Evolutionary conservation across 2,797 vertebrate species (phyloP).

Genomic region (Poecilia gillii): DNA sequence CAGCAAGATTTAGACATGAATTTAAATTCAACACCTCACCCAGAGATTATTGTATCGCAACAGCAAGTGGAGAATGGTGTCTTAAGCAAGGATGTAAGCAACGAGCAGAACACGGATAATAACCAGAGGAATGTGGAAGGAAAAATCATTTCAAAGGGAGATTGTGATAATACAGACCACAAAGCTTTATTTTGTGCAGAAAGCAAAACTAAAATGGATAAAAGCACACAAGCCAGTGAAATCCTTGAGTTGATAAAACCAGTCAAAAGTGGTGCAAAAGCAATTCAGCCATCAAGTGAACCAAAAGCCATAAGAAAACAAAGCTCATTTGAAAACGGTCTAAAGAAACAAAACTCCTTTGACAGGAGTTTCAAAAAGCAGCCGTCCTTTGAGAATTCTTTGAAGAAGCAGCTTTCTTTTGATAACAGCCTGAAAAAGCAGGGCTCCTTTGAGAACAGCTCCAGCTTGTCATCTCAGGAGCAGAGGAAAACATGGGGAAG

Average conservation of each 20-base stretch:
- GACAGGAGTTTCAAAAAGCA: constrained; percentile 76
- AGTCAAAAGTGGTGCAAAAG: constrained; percentile 54
- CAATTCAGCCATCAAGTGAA: constrained; percentile 46
- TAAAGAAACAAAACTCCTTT: constrained; percentile 74
- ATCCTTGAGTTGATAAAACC: constrained; percentile 44
- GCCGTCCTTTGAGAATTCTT: constrained; percentile 71
- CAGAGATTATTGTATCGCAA: constrained; percentile 74
- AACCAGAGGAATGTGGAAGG: constrained; percentile 45
- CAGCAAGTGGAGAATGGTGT: constrained; percentile 71
- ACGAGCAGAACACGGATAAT: constrained; percentile 50
- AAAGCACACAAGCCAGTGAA: constrained; percentile 73
- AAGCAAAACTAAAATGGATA: constrained; percentile 64
- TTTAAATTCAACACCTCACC: constrained; percentile 68
- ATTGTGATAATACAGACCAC: constrained; percentile 28
- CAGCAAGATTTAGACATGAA: constrained; percentile 71
- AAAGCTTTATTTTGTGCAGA: constrained; percentile 25
- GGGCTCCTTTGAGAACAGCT: constrained; percentile 68
- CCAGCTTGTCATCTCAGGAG: constrained; percentile 69
- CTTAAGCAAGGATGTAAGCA: constrained; percentile 35
- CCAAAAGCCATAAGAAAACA: constrained; percentile 72
- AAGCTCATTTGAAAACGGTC: constrained; percentile 69
- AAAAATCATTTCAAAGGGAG: constrained; percentile 14
- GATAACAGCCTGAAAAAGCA: constrained; percentile 75
- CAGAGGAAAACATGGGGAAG: constrained; percentile 81
- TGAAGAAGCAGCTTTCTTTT: constrained; percentile 77